phyloP scores from a whole-genome alignment of 2,888 invertebrate genomes.

The Hydrotaea cyrtoneurina region DNA sequence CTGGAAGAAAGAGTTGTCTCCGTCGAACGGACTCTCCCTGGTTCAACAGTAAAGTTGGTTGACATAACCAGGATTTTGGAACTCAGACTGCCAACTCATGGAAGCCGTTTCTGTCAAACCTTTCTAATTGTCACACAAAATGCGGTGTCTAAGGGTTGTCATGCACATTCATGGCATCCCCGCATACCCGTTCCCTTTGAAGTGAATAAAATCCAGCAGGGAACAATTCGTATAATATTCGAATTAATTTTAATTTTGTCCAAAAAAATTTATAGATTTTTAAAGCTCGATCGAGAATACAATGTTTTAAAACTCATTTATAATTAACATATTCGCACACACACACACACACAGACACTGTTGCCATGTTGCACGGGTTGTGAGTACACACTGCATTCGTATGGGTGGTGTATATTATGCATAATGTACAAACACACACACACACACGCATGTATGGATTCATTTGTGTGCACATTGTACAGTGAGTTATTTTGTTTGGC shows the following conservation, averaged over 20 bases:
- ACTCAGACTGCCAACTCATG: too few relatives aligned
- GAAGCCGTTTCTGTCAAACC: too few relatives aligned
- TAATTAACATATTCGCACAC: constrained; percentile 8
- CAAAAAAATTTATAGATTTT: constrained; percentile 16
- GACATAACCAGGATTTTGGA: too few relatives aligned
- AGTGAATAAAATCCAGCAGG: too few relatives aligned
- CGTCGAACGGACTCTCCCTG: too few relatives aligned
- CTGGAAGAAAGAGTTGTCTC: too few relatives aligned
- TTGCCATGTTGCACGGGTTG: neutral
- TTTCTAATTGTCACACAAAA: too few relatives aligned
- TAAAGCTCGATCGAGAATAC: constrained; percentile 13
- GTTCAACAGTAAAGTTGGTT: too few relatives aligned
- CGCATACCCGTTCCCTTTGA: too few relatives aligned
- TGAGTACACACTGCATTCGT: neutral
- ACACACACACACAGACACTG: neutral
- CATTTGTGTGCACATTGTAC: neutral
- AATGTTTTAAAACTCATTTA: constrained; percentile 16
- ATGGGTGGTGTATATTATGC: too few relatives aligned
- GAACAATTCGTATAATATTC: constrained; percentile 1
- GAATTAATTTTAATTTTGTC: constrained; percentile 27
- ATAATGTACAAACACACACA: neutral
- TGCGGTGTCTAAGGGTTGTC: too few relatives aligned
- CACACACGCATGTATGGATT: neutral
- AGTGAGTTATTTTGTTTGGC: constrained; percentile 27
- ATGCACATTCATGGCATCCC: too few relatives aligned